A percentile compares a stretch with the other conserved stretches of the same genome.
Evolutionary conservation across 2,888 invertebrate species (phyloP).

Genomic region (Ochropacha duplaris): DNA sequence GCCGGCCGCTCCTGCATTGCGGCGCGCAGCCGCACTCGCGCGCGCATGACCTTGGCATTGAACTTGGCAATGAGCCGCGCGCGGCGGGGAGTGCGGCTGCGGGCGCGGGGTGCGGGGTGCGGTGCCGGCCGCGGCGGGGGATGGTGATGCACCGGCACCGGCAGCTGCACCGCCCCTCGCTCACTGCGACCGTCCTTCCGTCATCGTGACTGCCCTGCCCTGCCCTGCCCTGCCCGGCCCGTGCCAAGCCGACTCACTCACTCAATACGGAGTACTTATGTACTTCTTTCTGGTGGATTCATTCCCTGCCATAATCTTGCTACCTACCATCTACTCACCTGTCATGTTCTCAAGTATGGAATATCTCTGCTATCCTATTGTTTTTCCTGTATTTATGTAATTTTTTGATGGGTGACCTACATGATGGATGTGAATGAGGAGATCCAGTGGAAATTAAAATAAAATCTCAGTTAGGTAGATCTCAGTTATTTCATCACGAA

Average conservation of each 20-base stretch:
- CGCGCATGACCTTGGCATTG: slow-evolving; percentile 91
- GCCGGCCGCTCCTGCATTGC: slow-evolving; percentile 85
- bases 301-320: not conserved
- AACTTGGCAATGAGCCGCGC: slow-evolving; percentile 87
- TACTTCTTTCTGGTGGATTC: not conserved
- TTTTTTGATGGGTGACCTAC: too few species aligned
- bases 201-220: slow-evolving; percentile 35
- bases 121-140: too few species aligned
- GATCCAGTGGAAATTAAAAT: too few species aligned
- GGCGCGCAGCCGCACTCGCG: slow-evolving; percentile 85
- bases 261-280: too few species aligned
- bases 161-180: slow-evolving; percentile 77
- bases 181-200: slow-evolving; percentile 36
- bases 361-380: too few species aligned
- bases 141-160: slow-evolving; percentile 73
- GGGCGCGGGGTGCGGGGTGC: slow-evolving; percentile 29
- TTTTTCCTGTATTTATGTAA: too few species aligned
- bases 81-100: slow-evolving; percentile 43
- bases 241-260: not conserved
- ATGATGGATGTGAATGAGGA: too few species aligned
- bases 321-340: not conserved
- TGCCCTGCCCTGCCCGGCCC: slow-evolving; percentile 19
- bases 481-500: too few species aligned
- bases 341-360: too few species aligned
- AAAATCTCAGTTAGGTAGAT: too few species aligned